phyloP scores from a whole-genome alignment of 2,113 vertebrate species.

The Dendropsophus ebraccatus region DNA sequence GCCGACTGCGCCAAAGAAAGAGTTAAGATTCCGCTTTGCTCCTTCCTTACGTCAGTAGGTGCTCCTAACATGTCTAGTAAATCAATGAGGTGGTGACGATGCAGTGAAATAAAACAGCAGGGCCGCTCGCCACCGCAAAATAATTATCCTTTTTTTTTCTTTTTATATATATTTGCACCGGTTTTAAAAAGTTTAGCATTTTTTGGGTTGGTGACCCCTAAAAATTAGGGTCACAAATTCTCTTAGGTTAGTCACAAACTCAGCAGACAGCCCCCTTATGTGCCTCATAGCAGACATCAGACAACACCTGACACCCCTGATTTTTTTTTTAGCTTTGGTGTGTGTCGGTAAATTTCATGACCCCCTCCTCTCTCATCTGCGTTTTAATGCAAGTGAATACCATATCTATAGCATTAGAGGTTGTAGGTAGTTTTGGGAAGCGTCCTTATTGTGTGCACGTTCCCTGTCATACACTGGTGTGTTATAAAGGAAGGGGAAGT shows the following conservation, averaged over 20 bases:
- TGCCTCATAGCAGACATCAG: background rate
- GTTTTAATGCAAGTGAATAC: background rate
- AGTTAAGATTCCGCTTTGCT: slow-evolving; percentile 6
- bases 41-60: background rate
- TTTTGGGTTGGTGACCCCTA: background rate
- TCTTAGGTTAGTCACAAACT: background rate
- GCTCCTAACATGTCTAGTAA: background rate
- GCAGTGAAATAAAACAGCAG: background rate
- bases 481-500: background rate
- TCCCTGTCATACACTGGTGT: too few species aligned
- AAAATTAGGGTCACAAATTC: too few species aligned
- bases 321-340: too few species aligned
- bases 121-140: background rate
- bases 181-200: background rate
- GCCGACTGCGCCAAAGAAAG: background rate
- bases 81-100: background rate
- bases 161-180: too few species aligned
- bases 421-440: background rate
- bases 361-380: background rate
- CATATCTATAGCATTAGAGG: too few species aligned
- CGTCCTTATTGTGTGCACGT: too few species aligned
- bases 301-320: background rate
- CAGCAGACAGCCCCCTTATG: background rate
- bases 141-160: background rate
- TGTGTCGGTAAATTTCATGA: background rate